These are phyloP conservation scores for Scaptomyza cyrtandrae DNA, from an alignment of 2,888 invertebrate genomes.

Conservation along the genomic window DNA sequence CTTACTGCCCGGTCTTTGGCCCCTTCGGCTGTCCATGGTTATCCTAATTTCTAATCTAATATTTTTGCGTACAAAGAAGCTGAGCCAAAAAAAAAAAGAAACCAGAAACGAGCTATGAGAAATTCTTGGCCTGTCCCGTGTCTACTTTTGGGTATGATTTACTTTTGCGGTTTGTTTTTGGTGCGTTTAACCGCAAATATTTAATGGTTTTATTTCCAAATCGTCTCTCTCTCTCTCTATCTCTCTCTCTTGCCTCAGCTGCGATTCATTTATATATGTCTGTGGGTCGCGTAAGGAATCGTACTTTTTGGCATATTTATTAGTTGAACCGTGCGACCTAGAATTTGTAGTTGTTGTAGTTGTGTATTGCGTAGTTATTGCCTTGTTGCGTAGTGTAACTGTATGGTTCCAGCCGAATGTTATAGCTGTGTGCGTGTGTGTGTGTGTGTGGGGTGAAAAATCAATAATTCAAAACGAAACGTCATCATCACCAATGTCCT, in stretches of 20 bases:
- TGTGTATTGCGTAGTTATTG: conserved; percentile 6
- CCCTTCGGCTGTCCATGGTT: conserved; percentile 48
- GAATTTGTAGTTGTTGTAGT: conserved; percentile 48
- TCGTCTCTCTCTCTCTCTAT: conserved; percentile 2
- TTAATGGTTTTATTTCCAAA: conserved; percentile 75
- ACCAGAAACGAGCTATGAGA: conserved; percentile 36
- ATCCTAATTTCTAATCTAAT: conserved; percentile 81
- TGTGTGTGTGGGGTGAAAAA: conserved; percentile 9
- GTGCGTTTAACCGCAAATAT: conserved; percentile 80
- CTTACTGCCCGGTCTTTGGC: conserved; percentile 15
- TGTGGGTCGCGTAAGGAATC: conserved; percentile 20
- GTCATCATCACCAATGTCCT: background rate
- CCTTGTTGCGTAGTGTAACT: conserved; percentile 3
- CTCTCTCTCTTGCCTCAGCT: conserved; percentile 51
- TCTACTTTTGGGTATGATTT: conserved; percentile 72
- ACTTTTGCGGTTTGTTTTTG: conserved; percentile 76
- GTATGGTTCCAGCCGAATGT: conserved; percentile 5
- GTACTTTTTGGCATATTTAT: conserved; percentile 74
- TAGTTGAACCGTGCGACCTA: conserved; percentile 62
- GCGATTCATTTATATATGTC: conserved; percentile 72
- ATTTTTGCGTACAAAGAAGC: conserved; percentile 66
- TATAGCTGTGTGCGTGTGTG: conserved; percentile 1
- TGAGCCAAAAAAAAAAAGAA: conserved; percentile 1
- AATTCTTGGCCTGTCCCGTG: conserved; percentile 68
- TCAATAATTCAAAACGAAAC: conserved; percentile 18